Percentiles rank a stretch among this genome's conserved stretches.
These are phyloP conservation scores for Drosophila oshimai DNA, from an alignment of 1,140 invertebrate species.

Conservation along the genomic window DNA sequence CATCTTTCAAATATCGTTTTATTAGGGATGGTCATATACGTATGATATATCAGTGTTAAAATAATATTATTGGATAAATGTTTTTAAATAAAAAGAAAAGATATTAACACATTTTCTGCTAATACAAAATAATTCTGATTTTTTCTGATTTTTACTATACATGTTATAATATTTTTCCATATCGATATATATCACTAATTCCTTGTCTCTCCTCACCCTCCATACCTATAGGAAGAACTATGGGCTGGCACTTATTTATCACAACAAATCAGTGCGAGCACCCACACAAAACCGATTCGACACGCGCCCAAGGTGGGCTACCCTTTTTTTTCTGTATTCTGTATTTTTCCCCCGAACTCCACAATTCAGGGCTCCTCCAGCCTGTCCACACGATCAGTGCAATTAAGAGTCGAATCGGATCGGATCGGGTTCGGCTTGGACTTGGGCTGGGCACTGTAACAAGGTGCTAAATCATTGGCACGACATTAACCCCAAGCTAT, in stretches of 20 bases:
- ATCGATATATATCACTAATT: neutral
- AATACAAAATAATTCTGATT: too few relatives aligned
- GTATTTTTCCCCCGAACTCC: neutral
- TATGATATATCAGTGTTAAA: too few relatives aligned
- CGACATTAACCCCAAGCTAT: constrained; percentile 82
- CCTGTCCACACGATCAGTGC: constrained; percentile 78
- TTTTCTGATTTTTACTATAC: neutral
- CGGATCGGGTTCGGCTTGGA: constrained; percentile 32
- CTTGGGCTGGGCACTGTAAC: constrained; percentile 56
- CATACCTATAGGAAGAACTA: constrained; percentile 9
- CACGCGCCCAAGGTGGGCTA: constrained; percentile 71
- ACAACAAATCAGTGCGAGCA: constrained; percentile 78
- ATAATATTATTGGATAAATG: too few relatives aligned
- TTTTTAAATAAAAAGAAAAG: too few relatives aligned
- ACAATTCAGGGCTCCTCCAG: constrained; percentile 21
- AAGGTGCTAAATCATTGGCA: constrained; percentile 82
- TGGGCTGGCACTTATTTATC: constrained; percentile 77
- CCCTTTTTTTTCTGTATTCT: constrained; percentile 7
- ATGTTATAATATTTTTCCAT: too few relatives aligned
- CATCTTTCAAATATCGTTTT: neutral
- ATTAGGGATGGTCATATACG: constrained; percentile 1
- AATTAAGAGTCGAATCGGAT: constrained; percentile 70
- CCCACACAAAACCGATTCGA: constrained; percentile 79
- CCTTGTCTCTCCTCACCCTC: neutral
- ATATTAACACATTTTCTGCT: too few relatives aligned